phyloP scores from a whole-genome alignment of 2,888 invertebrate species.

The Hyalella azteca region DNA sequence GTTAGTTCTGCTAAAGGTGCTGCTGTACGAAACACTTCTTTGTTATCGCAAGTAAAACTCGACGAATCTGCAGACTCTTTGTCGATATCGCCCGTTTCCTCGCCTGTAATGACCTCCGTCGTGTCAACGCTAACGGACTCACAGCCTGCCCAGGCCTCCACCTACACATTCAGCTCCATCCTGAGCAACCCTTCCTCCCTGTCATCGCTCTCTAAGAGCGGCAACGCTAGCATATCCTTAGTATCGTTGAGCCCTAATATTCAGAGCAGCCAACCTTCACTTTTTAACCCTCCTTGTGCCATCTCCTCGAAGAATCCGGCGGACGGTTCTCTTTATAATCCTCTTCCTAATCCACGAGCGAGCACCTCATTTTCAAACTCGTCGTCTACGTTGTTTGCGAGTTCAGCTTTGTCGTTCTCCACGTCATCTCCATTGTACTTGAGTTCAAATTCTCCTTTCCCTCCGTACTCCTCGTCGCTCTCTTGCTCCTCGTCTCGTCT shows the following conservation, averaged over 20 bases:
- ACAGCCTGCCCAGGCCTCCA: neutral
- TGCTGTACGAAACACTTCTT: neutral
- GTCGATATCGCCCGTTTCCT: neutral
- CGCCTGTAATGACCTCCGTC: neutral
- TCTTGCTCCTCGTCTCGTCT: neutral
- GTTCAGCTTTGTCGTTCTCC: neutral
- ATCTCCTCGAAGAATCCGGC: neutral
- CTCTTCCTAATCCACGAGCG: neutral
- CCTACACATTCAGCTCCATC: slow-evolving; percentile 6
- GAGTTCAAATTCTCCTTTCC: neutral
- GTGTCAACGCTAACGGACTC: neutral
- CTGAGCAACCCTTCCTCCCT: neutral
- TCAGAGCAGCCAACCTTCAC: neutral
- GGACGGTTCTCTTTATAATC: neutral
- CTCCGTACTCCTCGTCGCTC: neutral
- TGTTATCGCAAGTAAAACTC: neutral
- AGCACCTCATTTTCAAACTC: neutral
- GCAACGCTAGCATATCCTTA: neutral
- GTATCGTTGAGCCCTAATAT: neutral
- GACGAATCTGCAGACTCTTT: neutral
- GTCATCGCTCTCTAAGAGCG: neutral
- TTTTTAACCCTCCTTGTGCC: neutral
- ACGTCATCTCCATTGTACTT: neutral
- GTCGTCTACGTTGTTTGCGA: neutral
- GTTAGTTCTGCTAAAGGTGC: neutral